A percentile compares a stretch with the other conserved stretches of the same genome.
phyloP scores from a whole-genome alignment of 2,797 vertebrate species.

The Pristis pectinata region DNA sequence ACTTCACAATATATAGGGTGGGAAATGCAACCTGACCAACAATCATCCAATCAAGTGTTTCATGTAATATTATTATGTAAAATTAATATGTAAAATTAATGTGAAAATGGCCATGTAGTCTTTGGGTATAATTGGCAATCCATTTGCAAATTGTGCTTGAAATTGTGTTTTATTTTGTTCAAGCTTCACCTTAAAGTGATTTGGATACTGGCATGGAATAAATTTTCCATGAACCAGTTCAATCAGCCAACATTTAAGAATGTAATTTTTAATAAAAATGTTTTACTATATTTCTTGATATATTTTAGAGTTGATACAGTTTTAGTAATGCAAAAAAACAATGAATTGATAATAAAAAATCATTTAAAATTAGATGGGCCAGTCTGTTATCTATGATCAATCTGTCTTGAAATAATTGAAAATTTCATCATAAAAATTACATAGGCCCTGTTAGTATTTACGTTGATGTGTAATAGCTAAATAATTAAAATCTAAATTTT shows the following conservation, averaged over 20 bases:
- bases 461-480: too few relatives aligned
- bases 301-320: neutral
- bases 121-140: neutral
- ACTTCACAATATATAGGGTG: neutral
- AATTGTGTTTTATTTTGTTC: neutral
- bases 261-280: neutral
- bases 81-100: neutral
- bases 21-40: neutral
- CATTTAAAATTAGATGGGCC: neutral
- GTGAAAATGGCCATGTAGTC: neutral
- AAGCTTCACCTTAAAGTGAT: neutral
- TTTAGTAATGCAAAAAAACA: neutral
- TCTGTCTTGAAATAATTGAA: neutral
- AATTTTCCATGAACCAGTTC: too few relatives aligned
- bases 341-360: neutral
- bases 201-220: neutral
- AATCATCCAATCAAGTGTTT: neutral
- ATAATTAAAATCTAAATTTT: too few relatives aligned
- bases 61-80: neutral
- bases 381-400: neutral
- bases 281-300: neutral
- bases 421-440: neutral
- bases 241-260: neutral
- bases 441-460: neutral
- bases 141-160: neutral